These are phyloP conservation scores for Chiridota heheva DNA, from an alignment of 35 echinoderm and acorn worm species.

Conservation along the genomic window DNA sequence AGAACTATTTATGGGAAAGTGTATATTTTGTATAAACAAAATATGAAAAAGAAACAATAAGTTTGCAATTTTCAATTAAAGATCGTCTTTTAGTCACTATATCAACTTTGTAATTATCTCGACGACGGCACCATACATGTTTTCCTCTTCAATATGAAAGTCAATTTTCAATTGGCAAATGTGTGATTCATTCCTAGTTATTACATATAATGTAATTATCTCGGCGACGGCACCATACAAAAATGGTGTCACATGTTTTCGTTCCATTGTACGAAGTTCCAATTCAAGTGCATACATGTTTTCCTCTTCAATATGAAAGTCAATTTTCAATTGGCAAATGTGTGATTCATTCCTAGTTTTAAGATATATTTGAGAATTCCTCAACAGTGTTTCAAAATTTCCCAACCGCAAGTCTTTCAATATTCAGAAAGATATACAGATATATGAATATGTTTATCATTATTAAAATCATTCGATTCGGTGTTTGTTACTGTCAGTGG, in stretches of 20 bases:
- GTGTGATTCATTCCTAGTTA: neutral
- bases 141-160: neutral
- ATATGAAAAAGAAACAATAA: too few relatives aligned
- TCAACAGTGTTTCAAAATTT: neutral
- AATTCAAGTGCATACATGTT: neutral
- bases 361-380: neutral
- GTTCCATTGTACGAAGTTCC: slow-evolving; percentile 7
- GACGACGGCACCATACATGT: neutral
- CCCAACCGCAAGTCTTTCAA: slow-evolving; percentile 6
- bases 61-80: too few relatives aligned
- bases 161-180: slow-evolving; percentile 1
- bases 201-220: too few relatives aligned
- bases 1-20: too few relatives aligned
- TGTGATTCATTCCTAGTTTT: neutral
- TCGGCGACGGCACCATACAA: neutral
- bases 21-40: too few relatives aligned
- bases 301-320: neutral
- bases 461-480: too few relatives aligned
- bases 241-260: neutral
- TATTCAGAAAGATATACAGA: slow-evolving; percentile 32
- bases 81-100: too few relatives aligned
- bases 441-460: too few relatives aligned
- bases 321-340: neutral
- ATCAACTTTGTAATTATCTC: too few relatives aligned
- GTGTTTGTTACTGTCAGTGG: too few relatives aligned